Base-by-base conservation (phyloP, 35 echinoderm and acorn worm species). In the Patiria miniata region DNA sequence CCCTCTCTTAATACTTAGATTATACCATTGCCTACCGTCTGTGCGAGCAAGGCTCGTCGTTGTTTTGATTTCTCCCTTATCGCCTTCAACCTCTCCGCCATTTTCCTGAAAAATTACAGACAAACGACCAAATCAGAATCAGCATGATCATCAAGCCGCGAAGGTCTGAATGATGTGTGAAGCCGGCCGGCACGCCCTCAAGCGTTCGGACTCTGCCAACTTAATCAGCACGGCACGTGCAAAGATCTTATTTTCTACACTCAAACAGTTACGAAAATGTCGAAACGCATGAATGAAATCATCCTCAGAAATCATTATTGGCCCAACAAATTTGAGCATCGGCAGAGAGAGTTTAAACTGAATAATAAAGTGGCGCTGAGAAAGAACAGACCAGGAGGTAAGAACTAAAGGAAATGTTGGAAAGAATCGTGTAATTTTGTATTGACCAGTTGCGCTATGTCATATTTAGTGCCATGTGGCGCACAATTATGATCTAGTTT, bases 201-300 rank as follows among this genome's bases (percentile, higher is more conserved):
- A 47, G 42, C 42, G 42, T 47, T n/a, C n/a, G n/a, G n/a, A n/a
- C n/a, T n/a, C n/a, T n/a, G n/a, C n/a, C n/a, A n/a, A n/a, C n/a
- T n/a, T n/a, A n/a, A n/a, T n/a, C n/a, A n/a, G n/a, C n/a, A n/a
- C n/a, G n/a, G n/a, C n/a, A n/a, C n/a, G 12, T 12, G 42, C 42
- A 47, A 4, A 12, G 12, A 47, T 6, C 42, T 47, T 4, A 47
- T 6, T 47, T 47, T 47, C 12, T 47, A 47, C 42, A 12, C 12
- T 6, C 4, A 47, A 47, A 47, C 4, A 12, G 42, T 12, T 47
- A 12, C 42, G 12, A 47, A 47, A 47, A 93, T 93, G 91, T 81
- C 91, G 50, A 88, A 93, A 83, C 79, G 91, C 22, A 79, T 87
- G 39, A 89, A 87, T 29, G 91, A 93, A 93, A 93, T 93, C 42